These are phyloP conservation scores for Therioaphis trifolii DNA, from an alignment of 2,888 invertebrate species.

Conservation along the genomic window DNA sequence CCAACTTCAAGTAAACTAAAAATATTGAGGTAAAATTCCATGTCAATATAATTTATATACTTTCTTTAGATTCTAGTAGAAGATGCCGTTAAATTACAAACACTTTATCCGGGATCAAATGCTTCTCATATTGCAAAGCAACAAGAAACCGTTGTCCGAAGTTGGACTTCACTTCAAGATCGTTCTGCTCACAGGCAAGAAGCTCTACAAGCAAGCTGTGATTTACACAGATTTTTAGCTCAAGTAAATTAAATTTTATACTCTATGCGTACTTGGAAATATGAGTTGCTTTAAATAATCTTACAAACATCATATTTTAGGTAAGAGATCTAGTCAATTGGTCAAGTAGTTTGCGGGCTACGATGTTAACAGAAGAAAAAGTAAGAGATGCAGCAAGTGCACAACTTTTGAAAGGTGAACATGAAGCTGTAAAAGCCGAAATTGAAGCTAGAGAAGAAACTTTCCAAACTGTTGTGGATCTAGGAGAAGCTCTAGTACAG, in stretches of 20 bases:
- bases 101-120: constrained; percentile 90
- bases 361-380: constrained; percentile 83
- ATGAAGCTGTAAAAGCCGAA: constrained; percentile 83
- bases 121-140: constrained; percentile 89
- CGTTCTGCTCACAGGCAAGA: constrained; percentile 83
- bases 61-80: constrained; percentile 82
- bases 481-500: constrained; percentile 85
- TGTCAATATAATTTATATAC: neutral
- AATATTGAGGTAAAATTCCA: neutral
- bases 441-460: constrained; percentile 89
- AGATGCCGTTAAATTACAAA: constrained; percentile 88
- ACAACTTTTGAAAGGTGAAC: constrained; percentile 84
- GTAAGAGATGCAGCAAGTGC: constrained; percentile 85
- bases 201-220: constrained; percentile 85
- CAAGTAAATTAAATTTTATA: constrained; percentile 71
- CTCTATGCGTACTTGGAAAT: neutral
- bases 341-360: constrained; percentile 82
- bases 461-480: constrained; percentile 79
- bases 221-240: constrained; percentile 89
- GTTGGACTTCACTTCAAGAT: constrained; percentile 88
- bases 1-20: constrained; percentile 76
- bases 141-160: constrained; percentile 85
- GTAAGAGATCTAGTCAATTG: constrained; percentile 89
- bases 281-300: neutral
- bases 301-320: constrained; percentile 68